These are phyloP conservation scores for Silvanus unidentatus DNA, from an alignment of 2,888 invertebrate species.

Conservation along the genomic window DNA sequence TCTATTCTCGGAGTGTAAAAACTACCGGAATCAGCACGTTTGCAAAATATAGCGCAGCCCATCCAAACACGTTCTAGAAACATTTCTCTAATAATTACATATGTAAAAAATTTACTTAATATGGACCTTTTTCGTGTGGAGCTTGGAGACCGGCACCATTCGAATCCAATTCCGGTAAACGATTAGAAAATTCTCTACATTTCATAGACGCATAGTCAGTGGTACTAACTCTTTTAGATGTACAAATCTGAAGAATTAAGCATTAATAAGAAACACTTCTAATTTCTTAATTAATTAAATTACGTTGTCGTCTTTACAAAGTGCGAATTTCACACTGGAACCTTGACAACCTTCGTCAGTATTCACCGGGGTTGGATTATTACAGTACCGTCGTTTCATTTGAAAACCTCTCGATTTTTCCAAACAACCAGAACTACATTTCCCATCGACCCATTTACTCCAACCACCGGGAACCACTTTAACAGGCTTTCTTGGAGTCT, in stretches of 20 bases:
- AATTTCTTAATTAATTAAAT: neutral
- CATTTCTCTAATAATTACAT: neutral
- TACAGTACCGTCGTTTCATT: conserved; percentile 54
- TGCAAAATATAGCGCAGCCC: conserved; percentile 74
- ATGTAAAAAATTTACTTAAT: neutral
- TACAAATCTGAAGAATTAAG: conserved; percentile 40
- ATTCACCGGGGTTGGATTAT: conserved; percentile 48
- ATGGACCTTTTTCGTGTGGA: conserved; percentile 60
- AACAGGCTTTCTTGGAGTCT: conserved; percentile 38
- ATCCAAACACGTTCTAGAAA: conserved; percentile 63
- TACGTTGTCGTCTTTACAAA: conserved; percentile 63
- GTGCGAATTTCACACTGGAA: conserved; percentile 55
- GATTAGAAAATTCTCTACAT: conserved; percentile 58
- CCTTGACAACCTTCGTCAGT: conserved; percentile 58
- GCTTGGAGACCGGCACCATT: conserved; percentile 68
- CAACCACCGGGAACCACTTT: conserved; percentile 52
- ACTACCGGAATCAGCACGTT: conserved; percentile 56
- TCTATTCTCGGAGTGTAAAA: conserved; percentile 73
- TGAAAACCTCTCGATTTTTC: conserved; percentile 56
- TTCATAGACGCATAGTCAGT: conserved; percentile 57
- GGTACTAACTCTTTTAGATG: conserved; percentile 50
- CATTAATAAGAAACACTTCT: conserved; percentile 5
- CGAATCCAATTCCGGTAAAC: conserved; percentile 57
- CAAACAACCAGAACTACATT: conserved; percentile 64
- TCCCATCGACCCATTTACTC: conserved; percentile 57